A percentile compares a stretch with the other conserved stretches of the same genome.
Conservation (phyloP, 2,113 vertebrate genomes). For the Osmerus eperlanus region DNA sequence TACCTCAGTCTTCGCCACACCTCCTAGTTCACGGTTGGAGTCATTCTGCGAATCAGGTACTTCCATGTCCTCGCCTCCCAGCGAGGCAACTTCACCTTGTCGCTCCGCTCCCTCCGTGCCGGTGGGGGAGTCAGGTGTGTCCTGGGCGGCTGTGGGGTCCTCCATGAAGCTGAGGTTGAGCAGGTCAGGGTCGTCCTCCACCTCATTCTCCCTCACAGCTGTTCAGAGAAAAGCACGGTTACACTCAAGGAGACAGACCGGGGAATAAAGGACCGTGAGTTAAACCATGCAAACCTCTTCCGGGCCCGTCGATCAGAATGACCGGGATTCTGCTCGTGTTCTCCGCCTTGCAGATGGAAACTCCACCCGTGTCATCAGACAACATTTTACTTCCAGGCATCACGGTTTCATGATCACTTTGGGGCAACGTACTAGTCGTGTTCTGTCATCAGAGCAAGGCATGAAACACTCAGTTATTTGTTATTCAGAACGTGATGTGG, state of each 20-base stretch:
- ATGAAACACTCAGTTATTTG: neutral
- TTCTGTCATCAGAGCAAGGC: conserved; percentile 4
- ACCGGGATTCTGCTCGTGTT: conserved; percentile 14
- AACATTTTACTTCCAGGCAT: conserved; percentile 3
- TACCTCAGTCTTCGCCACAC: neutral
- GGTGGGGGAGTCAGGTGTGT: neutral
- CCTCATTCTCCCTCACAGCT: conserved; percentile 38
- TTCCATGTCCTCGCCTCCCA: neutral
- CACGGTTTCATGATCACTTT: conserved; percentile 10
- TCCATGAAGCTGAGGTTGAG: conserved; percentile 49
- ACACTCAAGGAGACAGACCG: neutral
- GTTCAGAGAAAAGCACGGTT: neutral
- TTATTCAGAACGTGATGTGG: neutral
- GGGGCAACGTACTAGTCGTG: neutral
- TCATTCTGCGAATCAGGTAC: neutral
- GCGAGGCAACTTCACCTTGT: conserved; percentile 1
- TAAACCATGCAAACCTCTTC: conserved; percentile 27
- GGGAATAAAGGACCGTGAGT: neutral
- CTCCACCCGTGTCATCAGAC: neutral
- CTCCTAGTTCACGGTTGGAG: neutral
- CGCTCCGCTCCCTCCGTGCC: neutral
- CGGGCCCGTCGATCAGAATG: conserved; percentile 36
- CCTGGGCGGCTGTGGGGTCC: neutral
- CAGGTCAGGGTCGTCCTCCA: conserved; percentile 37
- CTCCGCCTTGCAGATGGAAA: neutral